Percentiles rank a stretch among this genome's conserved stretches.
Conservation (phyloP, 2,113 vertebrate genomes). For the Albula glossodonta region DNA sequence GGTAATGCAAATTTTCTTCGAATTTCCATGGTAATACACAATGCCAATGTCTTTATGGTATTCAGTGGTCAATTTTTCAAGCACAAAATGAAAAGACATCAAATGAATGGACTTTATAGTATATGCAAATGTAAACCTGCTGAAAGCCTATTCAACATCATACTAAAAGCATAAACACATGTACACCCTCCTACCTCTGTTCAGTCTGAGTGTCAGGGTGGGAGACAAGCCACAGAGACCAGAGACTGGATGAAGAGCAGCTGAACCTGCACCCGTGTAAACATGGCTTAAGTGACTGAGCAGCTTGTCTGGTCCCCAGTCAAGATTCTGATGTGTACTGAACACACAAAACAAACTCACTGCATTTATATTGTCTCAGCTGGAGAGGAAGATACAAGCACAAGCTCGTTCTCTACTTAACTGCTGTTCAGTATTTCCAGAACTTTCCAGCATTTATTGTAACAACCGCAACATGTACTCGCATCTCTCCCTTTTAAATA, state of each 20-base stretch:
- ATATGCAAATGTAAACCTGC: neutral
- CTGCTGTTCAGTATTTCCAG: neutral
- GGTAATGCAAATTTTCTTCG: neutral
- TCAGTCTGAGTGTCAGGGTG: neutral
- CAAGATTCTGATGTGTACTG: neutral
- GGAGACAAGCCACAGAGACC: neutral
- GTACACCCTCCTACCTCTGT: neutral
- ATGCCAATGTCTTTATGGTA: neutral
- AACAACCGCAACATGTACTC: neutral
- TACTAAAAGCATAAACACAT: neutral
- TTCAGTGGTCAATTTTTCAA: neutral
- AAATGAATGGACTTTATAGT: neutral
- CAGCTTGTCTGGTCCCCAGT: neutral
- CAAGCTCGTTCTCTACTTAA: neutral
- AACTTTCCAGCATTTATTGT: neutral
- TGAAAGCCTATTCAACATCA: neutral
- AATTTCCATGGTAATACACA: neutral
- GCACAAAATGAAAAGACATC: neutral
- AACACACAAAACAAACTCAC: neutral
- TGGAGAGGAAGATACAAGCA: neutral
- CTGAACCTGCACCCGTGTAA: neutral
- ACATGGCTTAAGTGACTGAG: conserved; percentile 1
- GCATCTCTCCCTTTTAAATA: neutral
- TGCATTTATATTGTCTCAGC: neutral
- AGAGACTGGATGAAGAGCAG: neutral